phyloP scores from a whole-genome alignment of 2,888 invertebrate species.

The Zygothrica quintamaculata region DNA sequence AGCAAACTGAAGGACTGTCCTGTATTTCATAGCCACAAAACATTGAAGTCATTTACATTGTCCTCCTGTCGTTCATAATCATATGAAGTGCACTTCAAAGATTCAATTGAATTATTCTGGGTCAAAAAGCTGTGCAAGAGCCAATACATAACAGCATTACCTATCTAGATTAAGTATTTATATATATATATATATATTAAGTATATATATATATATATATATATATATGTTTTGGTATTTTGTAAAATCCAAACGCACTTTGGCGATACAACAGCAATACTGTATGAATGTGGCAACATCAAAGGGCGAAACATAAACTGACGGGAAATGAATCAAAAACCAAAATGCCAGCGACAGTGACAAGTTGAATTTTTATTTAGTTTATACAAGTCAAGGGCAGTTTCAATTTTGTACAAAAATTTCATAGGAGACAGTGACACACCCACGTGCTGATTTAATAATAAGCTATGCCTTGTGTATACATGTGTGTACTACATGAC shows the following conservation, averaged over 20 bases:
- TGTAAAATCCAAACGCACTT: constrained; percentile 12
- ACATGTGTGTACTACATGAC: constrained; percentile 56
- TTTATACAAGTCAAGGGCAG: constrained; percentile 21
- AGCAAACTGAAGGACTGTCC: too few species aligned
- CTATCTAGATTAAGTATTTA: too few species aligned
- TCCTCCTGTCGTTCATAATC: constrained; percentile 50
- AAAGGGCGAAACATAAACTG: constrained; percentile 40
- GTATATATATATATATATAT: too few species aligned
- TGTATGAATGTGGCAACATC: constrained; percentile 4
- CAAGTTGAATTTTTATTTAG: constrained; percentile 25
- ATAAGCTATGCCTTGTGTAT: constrained; percentile 47
- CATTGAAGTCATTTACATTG: constrained; percentile 2
- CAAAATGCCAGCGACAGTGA: constrained; percentile 55
- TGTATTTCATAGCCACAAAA: constrained; percentile 10
- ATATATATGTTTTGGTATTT: too few species aligned
- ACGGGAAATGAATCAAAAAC: constrained; percentile 64
- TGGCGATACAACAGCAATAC: constrained; percentile 19
- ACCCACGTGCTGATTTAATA: constrained; percentile 37
- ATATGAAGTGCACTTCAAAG: constrained; percentile 5
- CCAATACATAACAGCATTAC: too few species aligned
- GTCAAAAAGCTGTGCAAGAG: too few species aligned
- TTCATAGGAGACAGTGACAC: constrained; percentile 52
- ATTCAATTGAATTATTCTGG: neutral
- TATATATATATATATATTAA: too few species aligned
- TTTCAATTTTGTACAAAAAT: constrained; percentile 64